Evolutionary conservation across 37 sponge, comb jelly and placozoan genomes (phyloP), one percentile per base, ranked within the genome.

Genomic region (Tethya wilhelma): DNA sequence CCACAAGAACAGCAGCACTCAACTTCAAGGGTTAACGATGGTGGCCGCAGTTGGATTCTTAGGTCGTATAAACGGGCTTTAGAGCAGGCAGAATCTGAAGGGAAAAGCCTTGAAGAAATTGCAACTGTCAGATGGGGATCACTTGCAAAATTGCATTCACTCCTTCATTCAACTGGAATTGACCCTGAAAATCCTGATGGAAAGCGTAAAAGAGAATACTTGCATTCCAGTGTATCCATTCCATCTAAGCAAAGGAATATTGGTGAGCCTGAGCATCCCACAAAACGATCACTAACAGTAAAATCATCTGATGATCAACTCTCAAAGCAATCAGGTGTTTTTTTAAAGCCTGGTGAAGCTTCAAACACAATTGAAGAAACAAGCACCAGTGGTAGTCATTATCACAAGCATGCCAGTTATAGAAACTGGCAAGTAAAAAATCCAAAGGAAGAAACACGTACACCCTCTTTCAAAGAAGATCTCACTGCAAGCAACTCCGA

Each of bases 61-160:
- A 62, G 81, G 31, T 59, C 93, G 25, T 93, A 93, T 74, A 88
- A 93, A 46, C 62, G 93, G 20, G 93, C 89, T 36, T 6, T 88
- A 29, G 93, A 93, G 53, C 85, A 84, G 45, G 77, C 89, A 25
- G 81, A 81, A 29, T 40, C 33, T 1, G 75, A 80, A 43, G 74
- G 67, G 0, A 59, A 20, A 38, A 62, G 67, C 32, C 43, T 93
- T 39, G 78, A 70, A 56, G 85, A 84, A 46, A 73, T 93, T 31
- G 93, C 89, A 23, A 36, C 38, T 9, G 86, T 78, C 38, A 42
- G 85, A n/a, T 93, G 93, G 93, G 93, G 93, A 2, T 92, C 92
- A 6, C 60, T 92, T 2, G 88, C 78, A 0, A 83, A 83, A 31
- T 70, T 92, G 14, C 56, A 87, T 59, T 63, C 73, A 0, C 71